Base-by-base conservation (phyloP, 2,797 vertebrate species). In the Potorous gilbertii region DNA sequence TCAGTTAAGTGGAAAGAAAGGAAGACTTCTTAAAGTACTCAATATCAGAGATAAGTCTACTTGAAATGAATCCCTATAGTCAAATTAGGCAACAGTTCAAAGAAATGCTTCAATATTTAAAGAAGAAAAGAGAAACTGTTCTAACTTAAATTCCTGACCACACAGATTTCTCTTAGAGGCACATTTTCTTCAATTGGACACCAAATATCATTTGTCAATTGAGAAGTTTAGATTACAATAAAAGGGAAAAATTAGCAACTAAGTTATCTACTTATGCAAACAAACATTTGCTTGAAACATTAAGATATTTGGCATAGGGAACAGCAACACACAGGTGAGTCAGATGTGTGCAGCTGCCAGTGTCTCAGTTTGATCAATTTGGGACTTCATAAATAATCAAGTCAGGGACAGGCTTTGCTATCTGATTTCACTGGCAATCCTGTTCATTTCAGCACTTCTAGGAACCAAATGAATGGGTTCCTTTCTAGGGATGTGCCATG, bases 1-100 rank as follows among this genome's bases (percentile, higher is more conserved):
- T 97, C 89, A 97, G 94, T 54, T 62, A 95, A 29, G 31, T 59
- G 13, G 5, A 96, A 81, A 21, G 94, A 96, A 94, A 92, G 56
- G 21, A 87, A 93, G 57, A 56, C n/a, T 94, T 95, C 40, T 90
- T 90, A 54, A 96, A 40, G 56, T 94, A 96, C 31, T 96, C 91
- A 74, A 13, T 57, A 5, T 94, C 66, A 96, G 59, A 97, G 91
- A 27, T 91, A 96, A 95, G 46, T 52, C 40, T 40, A 18, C 55
- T 62, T 93, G 31, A 94, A 89, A 92, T 94, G n/a, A 93, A 96
- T 94, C 91, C 13, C 46, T 50, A 93, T 9, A 74, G 34, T 94
- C 66, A 59, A 54, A 90, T 87, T 66, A 89, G 52, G 59, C 9
- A 40, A 54, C 50, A 31, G 4, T 62, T 62, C 29, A 93, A n/a